Conservation (phyloP, 2,797 vertebrate genomes). For the Cottoperca gobio region DNA sequence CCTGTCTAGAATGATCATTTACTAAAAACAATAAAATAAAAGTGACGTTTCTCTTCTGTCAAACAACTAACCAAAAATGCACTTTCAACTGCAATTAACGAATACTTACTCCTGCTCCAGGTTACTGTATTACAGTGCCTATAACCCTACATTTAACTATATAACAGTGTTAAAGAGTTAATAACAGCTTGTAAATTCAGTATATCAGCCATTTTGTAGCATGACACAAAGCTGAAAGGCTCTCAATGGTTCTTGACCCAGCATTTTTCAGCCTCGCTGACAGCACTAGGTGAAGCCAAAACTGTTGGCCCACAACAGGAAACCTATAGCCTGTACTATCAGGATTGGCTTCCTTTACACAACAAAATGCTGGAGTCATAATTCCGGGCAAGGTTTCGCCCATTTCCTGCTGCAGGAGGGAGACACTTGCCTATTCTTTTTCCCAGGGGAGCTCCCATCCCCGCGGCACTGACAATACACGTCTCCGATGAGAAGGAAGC, state of each 20-base stretch:
- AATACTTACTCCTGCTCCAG: background rate
- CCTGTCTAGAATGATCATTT: background rate
- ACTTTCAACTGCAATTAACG: background rate
- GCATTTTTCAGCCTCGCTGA: constrained; percentile 80
- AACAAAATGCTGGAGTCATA: constrained; percentile 88
- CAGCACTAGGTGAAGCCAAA: constrained; percentile 77
- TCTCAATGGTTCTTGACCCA: constrained; percentile 2
- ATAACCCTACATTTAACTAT: background rate
- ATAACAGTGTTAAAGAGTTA: too few species aligned
- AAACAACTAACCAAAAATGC: background rate
- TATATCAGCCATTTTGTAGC: background rate
- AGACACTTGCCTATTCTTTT: constrained; percentile 81
- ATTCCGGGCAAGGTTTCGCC: constrained; percentile 89
- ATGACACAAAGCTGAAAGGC: background rate
- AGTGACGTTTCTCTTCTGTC: background rate
- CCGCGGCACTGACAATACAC: constrained; percentile 50
- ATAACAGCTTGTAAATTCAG: background rate
- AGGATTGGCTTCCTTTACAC: constrained; percentile 92
- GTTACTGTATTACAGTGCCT: background rate
- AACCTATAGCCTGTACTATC: constrained; percentile 92
- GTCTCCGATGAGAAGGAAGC: constrained; percentile 47
- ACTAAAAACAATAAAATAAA: background rate
- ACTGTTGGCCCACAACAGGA: constrained; percentile 92
- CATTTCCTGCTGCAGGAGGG: constrained; percentile 92
- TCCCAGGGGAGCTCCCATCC: constrained; percentile 71